A percentile compares a stretch with the other conserved stretches of the same genome.
Evolutionary conservation across 2,888 invertebrate species (phyloP).

Genomic region (Tortrix viridana): DNA sequence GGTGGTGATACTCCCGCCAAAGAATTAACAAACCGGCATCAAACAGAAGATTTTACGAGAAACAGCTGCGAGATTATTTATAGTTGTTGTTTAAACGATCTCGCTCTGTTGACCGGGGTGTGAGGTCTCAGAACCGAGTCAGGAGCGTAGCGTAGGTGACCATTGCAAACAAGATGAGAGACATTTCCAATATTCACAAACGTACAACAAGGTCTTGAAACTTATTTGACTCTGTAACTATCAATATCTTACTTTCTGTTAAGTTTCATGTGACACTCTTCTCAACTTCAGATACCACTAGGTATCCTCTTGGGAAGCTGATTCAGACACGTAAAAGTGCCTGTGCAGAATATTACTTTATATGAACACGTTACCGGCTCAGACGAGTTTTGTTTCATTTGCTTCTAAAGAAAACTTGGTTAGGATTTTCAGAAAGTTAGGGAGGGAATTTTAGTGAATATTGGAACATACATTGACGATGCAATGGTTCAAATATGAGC

Average conservation of each 20-base stretch:
- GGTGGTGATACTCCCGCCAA: constrained; percentile 77
- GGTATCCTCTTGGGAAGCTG: no score
- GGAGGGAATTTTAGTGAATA: constrained; percentile 62
- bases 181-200: constrained; percentile 41
- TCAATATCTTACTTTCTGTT: no score
- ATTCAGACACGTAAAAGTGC: no score
- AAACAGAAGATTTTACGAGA: constrained; percentile 75
- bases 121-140: constrained; percentile 78
- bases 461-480: constrained; percentile 66
- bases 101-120: constrained; percentile 82
- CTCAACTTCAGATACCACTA: no score
- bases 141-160: constrained; percentile 77
- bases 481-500: constrained; percentile 74
- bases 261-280: no score
- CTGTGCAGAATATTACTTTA: no score
- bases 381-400: neutral
- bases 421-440: constrained; percentile 2
- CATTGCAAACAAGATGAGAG: constrained; percentile 50
- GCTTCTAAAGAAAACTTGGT: neutral
- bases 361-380: neutral
- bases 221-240: constrained; percentile 9
- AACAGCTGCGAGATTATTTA: constrained; percentile 76
- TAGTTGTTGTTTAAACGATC: constrained; percentile 49
- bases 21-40: constrained; percentile 63
- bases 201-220: neutral